A percentile compares a stretch with the other conserved stretches of the same genome.
These are phyloP conservation scores for Hylyphantes graminicola DNA, from an alignment of 1,140 invertebrate genomes.

Conservation along the genomic window DNA sequence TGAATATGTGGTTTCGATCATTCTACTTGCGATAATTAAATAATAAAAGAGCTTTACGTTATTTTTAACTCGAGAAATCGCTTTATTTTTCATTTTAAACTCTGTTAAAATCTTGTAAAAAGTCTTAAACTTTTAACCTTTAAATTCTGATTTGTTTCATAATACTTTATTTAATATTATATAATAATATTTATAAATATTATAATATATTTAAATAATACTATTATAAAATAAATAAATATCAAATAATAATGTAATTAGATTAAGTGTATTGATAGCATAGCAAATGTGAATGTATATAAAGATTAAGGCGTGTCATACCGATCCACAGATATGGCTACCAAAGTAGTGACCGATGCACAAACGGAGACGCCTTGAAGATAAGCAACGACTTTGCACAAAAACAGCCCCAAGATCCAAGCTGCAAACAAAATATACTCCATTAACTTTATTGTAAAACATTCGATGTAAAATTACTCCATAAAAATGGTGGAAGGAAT, in stretches of 20 bases:
- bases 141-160: too few species aligned
- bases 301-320: conserved; percentile 70
- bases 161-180: too few species aligned
- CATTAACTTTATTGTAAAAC: neutral
- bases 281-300: neutral
- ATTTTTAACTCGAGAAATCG: too few species aligned
- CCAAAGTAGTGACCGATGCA: conserved; percentile 92
- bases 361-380: conserved; percentile 94
- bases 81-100: too few species aligned
- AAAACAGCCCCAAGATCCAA: conserved; percentile 91
- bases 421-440: conserved; percentile 72
- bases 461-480: too few species aligned
- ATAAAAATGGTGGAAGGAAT: too few species aligned
- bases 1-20: too few species aligned
- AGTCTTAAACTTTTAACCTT: too few species aligned
- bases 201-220: neutral
- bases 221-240: neutral
- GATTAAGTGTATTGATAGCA: neutral
- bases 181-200: too few species aligned
- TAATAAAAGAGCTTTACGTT: too few species aligned
- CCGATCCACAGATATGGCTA: conserved; percentile 93
- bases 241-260: neutral
- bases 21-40: too few species aligned
- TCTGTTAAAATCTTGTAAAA: too few species aligned
- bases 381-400: conserved; percentile 94